Evolutionary conservation across 2,888 invertebrate species (phyloP), one percentile per base, ranked within the genome.

Genomic region (Papilio protenor): DNA sequence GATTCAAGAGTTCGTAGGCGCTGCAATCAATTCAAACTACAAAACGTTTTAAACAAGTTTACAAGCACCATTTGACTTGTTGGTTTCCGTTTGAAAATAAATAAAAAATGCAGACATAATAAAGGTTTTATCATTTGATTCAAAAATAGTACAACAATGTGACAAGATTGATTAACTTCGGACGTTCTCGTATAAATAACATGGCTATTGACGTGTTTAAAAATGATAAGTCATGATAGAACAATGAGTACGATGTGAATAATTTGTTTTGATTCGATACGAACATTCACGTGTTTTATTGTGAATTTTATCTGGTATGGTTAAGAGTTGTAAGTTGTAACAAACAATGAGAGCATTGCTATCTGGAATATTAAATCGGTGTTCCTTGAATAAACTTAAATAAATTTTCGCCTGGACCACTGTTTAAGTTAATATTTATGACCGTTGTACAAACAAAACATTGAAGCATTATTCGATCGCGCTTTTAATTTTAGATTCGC

Each of bases 401-500:
- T 82, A 85, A 85, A 88, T 90, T 90, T 89, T 87, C 90, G 87
- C 88, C 86, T 89, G 83, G 81, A 84, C 86, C 87, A 88, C 87
- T 87, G 85, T 84, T 87, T 82, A 80, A 85, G 85, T 92, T 89
- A 92, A 93, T 93, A 93, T 93, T 93, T 92, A 93, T 92, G 90
- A 90, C 84, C 84, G 83, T 84, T 87, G 88, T 85, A 88, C 89
- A 90, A 92, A 92, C 93, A 92, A 93, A 93, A 92, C 92, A 88
- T 87, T 85, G 83, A 77, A 80, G 86, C 91, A 91, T 94, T 92
- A 93, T 93, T 91, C 93, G 90, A 93, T 92, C 89, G 88, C 90
- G 87, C 89, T 94, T 94, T 94, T 93, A 92, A 94, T 91, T 94
- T 93, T 88, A 94, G 93, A 94, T 94, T 94, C 88, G 89, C 89